A percentile compares a stretch with the other conserved stretches of the same genome.
Evolutionary conservation across 2,888 invertebrate genomes (phyloP).

Genomic region (Melitaea athalia): DNA sequence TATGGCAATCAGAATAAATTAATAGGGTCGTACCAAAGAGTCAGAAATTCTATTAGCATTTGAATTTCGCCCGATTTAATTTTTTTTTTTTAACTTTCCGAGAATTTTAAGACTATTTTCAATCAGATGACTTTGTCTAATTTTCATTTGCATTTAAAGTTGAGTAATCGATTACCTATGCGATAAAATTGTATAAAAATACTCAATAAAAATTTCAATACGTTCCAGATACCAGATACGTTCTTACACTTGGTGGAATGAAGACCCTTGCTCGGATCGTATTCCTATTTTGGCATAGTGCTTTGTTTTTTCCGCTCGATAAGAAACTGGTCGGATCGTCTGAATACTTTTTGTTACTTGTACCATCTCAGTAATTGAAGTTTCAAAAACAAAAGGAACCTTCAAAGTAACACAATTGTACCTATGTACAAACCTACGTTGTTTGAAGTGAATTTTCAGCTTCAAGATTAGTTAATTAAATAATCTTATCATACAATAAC

Average conservation of each 20-base stretch:
- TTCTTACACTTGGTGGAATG: conserved; percentile 4
- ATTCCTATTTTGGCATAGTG: conserved; percentile 34
- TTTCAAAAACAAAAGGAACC: conserved; percentile 41
- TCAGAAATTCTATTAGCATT: conserved; percentile 32
- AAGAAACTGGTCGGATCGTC: conserved; percentile 36
- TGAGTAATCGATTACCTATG: background rate
- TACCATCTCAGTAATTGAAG: conserved; percentile 50
- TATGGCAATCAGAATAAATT: conserved; percentile 41
- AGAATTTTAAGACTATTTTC: conserved; percentile 9
- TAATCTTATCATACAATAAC: too few species aligned
- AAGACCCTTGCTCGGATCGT: conserved; percentile 24
- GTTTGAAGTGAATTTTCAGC: background rate
- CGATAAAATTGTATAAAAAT: background rate
- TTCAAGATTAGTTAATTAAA: background rate
- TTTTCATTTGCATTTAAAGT: background rate
- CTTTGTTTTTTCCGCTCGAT: conserved; percentile 40
- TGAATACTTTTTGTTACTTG: conserved; percentile 47
- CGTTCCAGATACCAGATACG: background rate
- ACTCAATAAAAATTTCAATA: background rate
- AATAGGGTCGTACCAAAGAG: conserved; percentile 26
- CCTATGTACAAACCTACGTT: background rate
- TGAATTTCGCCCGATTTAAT: conserved; percentile 24
- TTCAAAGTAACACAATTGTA: conserved; percentile 30
- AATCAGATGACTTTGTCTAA: background rate
- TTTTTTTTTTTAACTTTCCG: conserved; percentile 25